Conservation (phyloP, 1,140 invertebrate species). For the Drosophila equinoxialis region DNA sequence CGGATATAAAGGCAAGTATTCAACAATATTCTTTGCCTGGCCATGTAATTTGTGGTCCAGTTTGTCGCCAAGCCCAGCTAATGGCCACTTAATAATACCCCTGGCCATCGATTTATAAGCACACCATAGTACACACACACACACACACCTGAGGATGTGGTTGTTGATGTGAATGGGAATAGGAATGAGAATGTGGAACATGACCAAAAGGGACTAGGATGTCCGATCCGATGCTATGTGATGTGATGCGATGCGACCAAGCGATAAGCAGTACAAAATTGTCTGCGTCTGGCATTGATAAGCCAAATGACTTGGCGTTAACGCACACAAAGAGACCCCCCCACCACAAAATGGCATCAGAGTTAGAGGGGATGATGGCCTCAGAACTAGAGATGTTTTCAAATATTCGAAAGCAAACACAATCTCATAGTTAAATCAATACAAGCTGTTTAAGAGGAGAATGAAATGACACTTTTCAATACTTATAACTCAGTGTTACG, state of each 20-base stretch:
- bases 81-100: constrained; percentile 77
- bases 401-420: not conserved
- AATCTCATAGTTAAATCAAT: not conserved
- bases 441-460: too few species aligned
- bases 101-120: constrained; percentile 23
- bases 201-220: not conserved
- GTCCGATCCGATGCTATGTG: not conserved
- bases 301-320: constrained; percentile 79
- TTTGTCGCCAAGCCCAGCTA: constrained; percentile 57
- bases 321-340: constrained; percentile 60
- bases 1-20: not conserved
- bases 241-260: constrained; percentile 54
- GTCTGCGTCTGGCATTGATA: constrained; percentile 81
- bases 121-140: constrained; percentile 51
- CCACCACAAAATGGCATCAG: too few species aligned
- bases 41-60: constrained; percentile 60
- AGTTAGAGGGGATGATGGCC: not conserved
- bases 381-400: not conserved
- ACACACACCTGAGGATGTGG: constrained; percentile 44
- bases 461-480: too few species aligned
- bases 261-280: constrained; percentile 65
- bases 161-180: constrained; percentile 22
- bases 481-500: too few species aligned
- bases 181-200: not conserved
- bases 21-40: constrained; percentile 41